Conservation (phyloP, 2,113 vertebrate genomes). For the Pelodiscus sinensis region DNA sequence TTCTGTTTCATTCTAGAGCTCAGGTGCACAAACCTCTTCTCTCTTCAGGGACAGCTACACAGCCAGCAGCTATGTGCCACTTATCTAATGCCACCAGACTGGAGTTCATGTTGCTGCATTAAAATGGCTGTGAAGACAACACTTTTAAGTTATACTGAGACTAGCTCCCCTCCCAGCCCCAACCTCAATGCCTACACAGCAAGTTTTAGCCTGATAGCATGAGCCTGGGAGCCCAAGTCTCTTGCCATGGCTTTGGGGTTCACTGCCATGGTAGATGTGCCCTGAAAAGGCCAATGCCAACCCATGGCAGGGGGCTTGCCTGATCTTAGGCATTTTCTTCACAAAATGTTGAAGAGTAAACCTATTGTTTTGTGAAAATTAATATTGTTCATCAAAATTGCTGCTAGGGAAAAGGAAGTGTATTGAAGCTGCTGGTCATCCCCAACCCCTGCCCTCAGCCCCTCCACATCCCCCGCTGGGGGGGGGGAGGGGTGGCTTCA, state of each 20-base stretch:
- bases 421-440: background rate
- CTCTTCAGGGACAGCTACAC: background rate
- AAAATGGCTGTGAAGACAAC: background rate
- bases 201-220: background rate
- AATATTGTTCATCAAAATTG: background rate
- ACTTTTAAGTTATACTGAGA: background rate
- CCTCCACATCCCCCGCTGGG: too few relatives aligned
- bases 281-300: background rate
- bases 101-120: too few relatives aligned
- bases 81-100: background rate
- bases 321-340: background rate
- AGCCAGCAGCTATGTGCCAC: background rate
- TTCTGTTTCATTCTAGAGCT: background rate
- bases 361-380: background rate
- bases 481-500: too few relatives aligned
- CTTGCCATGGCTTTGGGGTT: background rate
- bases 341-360: slow-evolving; percentile 8
- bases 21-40: background rate
- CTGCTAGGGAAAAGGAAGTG: background rate
- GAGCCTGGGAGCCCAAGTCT: background rate
- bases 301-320: background rate
- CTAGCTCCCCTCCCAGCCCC: background rate
- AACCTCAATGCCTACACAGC: background rate
- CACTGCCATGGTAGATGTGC: background rate
- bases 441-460: too few relatives aligned